Evolutionary conservation across 1,140 invertebrate species (phyloP).

Genomic region (Brachionus calyciflorus): DNA sequence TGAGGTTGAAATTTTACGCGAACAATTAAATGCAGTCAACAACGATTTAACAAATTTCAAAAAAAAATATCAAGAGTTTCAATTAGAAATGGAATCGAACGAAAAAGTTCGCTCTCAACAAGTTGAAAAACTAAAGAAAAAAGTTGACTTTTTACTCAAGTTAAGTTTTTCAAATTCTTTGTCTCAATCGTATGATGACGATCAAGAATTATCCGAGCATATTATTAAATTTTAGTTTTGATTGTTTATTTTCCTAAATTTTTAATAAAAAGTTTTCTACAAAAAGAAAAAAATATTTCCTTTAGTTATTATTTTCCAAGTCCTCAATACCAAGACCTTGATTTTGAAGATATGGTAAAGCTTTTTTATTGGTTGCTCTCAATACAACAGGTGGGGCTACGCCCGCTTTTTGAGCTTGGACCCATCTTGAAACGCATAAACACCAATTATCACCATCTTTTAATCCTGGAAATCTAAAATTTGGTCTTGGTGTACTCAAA

Average conservation of each 20-base stretch:
- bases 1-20: neutral
- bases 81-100: slow-evolving; percentile 3
- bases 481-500: neutral
- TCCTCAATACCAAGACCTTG: neutral
- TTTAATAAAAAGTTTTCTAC: neutral
- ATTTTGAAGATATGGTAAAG: neutral
- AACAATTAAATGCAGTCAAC: neutral
- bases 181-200: neutral
- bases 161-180: neutral
- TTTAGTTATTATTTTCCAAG: neutral
- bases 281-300: neutral
- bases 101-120: neutral
- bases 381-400: slow-evolving; percentile 28
- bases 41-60: slow-evolving; percentile 1
- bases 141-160: slow-evolving; percentile 11
- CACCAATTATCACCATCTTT: slow-evolving; percentile 22
- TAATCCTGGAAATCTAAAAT: slow-evolving; percentile 6
- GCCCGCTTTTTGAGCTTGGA: neutral
- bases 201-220: neutral
- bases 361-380: slow-evolving; percentile 13
- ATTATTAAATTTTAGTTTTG: slow-evolving; percentile 31
- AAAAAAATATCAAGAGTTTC: slow-evolving; percentile 37
- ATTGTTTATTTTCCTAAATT: too few species aligned
- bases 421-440: slow-evolving; percentile 26
- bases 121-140: slow-evolving; percentile 8